Conservation (phyloP, 2,797 vertebrate genomes). For the Hylomyscus alleni region DNA sequence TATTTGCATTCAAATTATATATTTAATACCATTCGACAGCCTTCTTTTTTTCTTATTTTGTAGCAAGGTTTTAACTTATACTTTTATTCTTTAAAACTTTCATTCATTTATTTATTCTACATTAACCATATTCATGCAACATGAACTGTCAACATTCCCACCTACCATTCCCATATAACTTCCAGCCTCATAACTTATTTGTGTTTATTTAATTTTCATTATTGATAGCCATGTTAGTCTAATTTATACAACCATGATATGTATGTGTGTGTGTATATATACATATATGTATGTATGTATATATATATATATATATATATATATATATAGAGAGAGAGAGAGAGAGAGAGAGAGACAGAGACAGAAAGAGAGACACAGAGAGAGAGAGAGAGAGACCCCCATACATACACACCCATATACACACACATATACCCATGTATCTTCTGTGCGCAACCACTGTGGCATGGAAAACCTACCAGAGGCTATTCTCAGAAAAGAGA, state of each 20-base stretch:
- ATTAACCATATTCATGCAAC: neutral
- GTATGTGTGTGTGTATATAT: too few relatives aligned
- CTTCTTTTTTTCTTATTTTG: neutral
- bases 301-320: too few relatives aligned
- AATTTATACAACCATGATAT: neutral
- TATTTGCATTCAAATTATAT: neutral
- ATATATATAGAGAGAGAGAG: too few relatives aligned
- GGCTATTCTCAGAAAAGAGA: neutral
- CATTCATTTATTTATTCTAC: neutral
- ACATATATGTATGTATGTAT: too few relatives aligned
- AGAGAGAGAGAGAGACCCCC: too few relatives aligned
- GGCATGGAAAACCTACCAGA: too few relatives aligned
- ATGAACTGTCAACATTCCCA: fast-evolving
- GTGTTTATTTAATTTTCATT: neutral
- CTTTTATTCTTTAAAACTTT: neutral
- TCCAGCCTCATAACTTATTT: neutral
- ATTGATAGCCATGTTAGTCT: neutral
- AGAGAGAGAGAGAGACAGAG: too few relatives aligned
- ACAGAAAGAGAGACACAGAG: too few relatives aligned
- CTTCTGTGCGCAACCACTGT: neutral
- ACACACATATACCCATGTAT: neutral
- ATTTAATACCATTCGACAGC: neutral
- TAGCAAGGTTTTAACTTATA: neutral
- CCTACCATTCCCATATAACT: fast-evolving
- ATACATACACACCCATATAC: neutral